Conservation (phyloP, 2,888 invertebrate species). For the Athripsodes cinereus region DNA sequence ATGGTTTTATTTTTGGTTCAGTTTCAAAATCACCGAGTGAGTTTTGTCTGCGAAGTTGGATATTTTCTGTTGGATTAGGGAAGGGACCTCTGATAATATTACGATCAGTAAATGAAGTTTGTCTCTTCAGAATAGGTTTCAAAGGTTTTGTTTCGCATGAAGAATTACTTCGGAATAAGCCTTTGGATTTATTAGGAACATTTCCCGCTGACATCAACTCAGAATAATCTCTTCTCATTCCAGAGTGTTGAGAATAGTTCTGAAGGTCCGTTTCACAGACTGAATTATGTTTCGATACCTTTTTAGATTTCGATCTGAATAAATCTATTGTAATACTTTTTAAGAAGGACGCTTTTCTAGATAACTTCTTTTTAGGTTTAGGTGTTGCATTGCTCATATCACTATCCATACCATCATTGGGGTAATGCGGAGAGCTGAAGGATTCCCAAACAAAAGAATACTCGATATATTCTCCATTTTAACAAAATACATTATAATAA, state of each 20-base stretch:
- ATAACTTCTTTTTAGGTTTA: conserved; percentile 53
- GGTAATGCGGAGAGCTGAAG: conserved; percentile 31
- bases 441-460: conserved; percentile 21
- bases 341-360: conserved; percentile 51
- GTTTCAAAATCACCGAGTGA: conserved; percentile 52
- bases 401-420: conserved; percentile 49
- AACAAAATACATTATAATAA: neutral
- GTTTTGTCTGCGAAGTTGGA: conserved; percentile 36
- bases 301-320: conserved; percentile 50
- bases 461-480: neutral
- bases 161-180: conserved; percentile 47
- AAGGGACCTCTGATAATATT: conserved; percentile 5
- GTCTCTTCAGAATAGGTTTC: conserved; percentile 41
- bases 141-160: conserved; percentile 45
- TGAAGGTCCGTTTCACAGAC: conserved; percentile 45
- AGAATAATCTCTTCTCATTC: conserved; percentile 44
- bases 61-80: conserved; percentile 3
- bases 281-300: conserved; percentile 49
- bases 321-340: conserved; percentile 50
- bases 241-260: conserved; percentile 40
- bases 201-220: conserved; percentile 45
- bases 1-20: conserved; percentile 50
- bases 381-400: conserved; percentile 47
- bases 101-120: conserved; percentile 48
- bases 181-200: conserved; percentile 44